Evolutionary conservation across 1,140 invertebrate genomes (phyloP), one percentile per base, ranked within the genome.

Genomic region (Drosophila teissieri): DNA sequence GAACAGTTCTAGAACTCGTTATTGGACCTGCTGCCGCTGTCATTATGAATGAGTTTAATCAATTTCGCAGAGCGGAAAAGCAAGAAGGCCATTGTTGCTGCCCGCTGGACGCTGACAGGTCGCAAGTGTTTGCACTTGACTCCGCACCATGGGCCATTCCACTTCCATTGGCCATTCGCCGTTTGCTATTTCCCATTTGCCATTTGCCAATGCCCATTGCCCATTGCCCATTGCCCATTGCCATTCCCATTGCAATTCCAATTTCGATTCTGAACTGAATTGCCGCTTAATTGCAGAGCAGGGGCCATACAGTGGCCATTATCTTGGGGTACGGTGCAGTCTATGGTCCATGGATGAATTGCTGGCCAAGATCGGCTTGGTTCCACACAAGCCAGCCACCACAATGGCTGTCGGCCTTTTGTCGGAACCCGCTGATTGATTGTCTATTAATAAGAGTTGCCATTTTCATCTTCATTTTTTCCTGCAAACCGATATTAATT

Each of bases 31-130:
- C 56, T 17, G 75, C 49, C 52, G 63, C 56, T 58, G 64, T 63
- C 80, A 69, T 83, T 75, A 84, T 84, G 80, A 84, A 83, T 83
- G 80, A 80, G 72, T 60, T 84, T 84, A 84, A 84, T 84, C 80
- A 84, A 84, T 84, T 84, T 73, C 64, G 54, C 72, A 76, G 80
- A 73, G 55, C 69, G 67, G 45, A 49, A 72, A 64, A 40, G 72
- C 62, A 39, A 51, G 46, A 72, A 73, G 69, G 54, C 46, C 67
- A 73, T 73, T 73, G 67, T 72, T 40, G 17, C 14, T 40, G 51
- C 51, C 51, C 58, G 64, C 14, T 40, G 15, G 31, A n/a, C 17
- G 42, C 68, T 72, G 68, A 73, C 69, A 73, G 55, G 67, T 73
- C 51, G 64, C 63, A 79, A 83, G 80, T 83, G 69, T 64, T 73